phyloP scores from a whole-genome alignment of 2,797 vertebrate genomes.

The Eremophila alpestris region DNA sequence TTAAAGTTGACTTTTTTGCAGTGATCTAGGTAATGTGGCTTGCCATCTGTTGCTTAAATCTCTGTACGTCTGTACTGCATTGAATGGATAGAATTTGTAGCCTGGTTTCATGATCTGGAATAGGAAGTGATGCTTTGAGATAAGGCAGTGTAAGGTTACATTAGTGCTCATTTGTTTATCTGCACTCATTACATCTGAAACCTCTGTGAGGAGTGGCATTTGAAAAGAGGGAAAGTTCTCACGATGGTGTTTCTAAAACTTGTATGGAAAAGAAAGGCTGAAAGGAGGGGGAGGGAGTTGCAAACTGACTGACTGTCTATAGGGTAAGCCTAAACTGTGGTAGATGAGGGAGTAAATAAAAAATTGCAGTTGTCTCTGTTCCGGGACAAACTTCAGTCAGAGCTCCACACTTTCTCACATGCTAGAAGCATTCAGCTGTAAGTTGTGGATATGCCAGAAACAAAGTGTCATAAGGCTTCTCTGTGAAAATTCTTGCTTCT shows the following conservation, averaged over 20 bases:
- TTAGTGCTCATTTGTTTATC: not conserved
- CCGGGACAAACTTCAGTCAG: not conserved
- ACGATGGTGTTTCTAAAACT: not conserved
- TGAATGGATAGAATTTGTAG: not conserved
- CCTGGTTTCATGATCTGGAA: not conserved
- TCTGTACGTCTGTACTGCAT: not conserved
- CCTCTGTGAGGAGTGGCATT: not conserved
- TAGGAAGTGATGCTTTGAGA: not conserved
- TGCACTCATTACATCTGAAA: not conserved
- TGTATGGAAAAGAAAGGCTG: not conserved
- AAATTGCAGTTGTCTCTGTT: not conserved
- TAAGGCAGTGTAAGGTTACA: not conserved
- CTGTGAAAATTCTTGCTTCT: not conserved
- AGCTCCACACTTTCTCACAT: not conserved
- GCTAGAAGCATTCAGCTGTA: not conserved
- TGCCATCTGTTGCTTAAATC: constrained; percentile 24
- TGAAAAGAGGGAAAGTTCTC: not conserved
- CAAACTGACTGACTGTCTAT: not conserved
- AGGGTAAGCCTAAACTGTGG: not conserved
- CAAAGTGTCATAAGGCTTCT: not conserved
- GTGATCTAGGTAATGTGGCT: not conserved
- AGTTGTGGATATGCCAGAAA: not conserved
- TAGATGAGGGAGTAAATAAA: not conserved
- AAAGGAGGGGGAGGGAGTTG: not conserved
- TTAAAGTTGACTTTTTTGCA: not conserved